These are phyloP conservation scores for Chloroclystis v-ata DNA, from an alignment of 2,888 invertebrate species.

Conservation along the genomic window DNA sequence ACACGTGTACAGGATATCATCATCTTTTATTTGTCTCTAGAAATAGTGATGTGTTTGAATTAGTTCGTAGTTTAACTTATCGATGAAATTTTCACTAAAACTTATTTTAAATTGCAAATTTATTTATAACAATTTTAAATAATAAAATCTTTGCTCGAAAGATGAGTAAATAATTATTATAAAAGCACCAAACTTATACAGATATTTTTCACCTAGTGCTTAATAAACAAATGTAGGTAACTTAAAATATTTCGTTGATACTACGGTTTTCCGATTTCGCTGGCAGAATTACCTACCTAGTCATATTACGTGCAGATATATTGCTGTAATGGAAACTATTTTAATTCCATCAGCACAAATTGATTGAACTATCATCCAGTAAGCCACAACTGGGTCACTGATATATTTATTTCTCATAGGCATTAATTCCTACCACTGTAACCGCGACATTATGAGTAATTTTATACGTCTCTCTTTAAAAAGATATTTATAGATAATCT, in stretches of 20 bases:
- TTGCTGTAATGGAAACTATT: too few species aligned
- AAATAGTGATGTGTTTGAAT: constrained; percentile 18
- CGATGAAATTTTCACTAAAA: background rate
- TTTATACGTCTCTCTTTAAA: constrained; percentile 3
- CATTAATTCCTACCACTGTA: constrained; percentile 18
- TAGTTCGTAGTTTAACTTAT: background rate
- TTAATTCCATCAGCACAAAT: too few species aligned
- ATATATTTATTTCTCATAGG: constrained; percentile 20
- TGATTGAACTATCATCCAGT: constrained; percentile 16
- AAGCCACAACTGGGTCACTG: constrained; percentile 26
- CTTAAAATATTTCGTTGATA: too few species aligned
- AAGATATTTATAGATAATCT: too few species aligned
- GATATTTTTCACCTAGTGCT: too few species aligned
- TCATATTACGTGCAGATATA: too few species aligned
- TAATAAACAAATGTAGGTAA: too few species aligned
- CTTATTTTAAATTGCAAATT: background rate
- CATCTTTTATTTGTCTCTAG: constrained; percentile 42
- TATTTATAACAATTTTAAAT: background rate
- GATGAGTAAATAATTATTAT: too few species aligned
- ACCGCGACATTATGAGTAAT: constrained; percentile 13
- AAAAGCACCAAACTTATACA: too few species aligned
- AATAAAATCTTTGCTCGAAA: too few species aligned
- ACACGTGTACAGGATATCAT: constrained; percentile 60
- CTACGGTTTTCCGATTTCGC: too few species aligned
- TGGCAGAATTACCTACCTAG: too few species aligned